These are phyloP conservation scores for Margaritifera margaritifera DNA, from an alignment of 2,888 invertebrate species.

Conservation along the genomic window DNA sequence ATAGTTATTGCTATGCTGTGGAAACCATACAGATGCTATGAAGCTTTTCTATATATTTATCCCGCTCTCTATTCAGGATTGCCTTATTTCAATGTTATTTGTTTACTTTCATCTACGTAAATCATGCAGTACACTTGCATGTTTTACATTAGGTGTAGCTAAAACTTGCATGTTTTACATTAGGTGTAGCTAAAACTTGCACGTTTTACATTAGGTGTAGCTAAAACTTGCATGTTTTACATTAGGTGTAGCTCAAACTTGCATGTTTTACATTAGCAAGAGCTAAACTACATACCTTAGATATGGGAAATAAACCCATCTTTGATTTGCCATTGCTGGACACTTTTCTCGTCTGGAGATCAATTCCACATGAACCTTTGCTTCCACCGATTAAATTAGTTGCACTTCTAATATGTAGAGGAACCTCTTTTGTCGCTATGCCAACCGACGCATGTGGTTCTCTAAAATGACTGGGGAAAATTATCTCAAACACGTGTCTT, in stretches of 20 bases:
- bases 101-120: neutral
- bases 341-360: slow-evolving; percentile 37
- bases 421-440: slow-evolving; percentile 36
- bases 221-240: neutral
- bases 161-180: neutral
- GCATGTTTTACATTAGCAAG: neutral
- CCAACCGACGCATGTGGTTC: slow-evolving; percentile 47
- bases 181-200: neutral
- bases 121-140: neutral
- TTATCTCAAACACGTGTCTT: slow-evolving; percentile 55
- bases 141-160: neutral
- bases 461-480: slow-evolving; percentile 47
- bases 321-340: slow-evolving; percentile 28
- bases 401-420: slow-evolving; percentile 33
- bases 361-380: slow-evolving; percentile 47
- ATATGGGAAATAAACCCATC: slow-evolving; percentile 28
- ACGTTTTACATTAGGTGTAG: neutral
- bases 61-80: too few species aligned
- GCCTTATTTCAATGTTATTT: too few species aligned
- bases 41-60: too few species aligned
- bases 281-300: slow-evolving; percentile 12
- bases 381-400: slow-evolving; percentile 37
- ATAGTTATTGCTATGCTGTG: too few species aligned
- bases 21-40: too few species aligned
- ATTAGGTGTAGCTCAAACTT: neutral